Percentiles rank a stretch among this genome's conserved stretches.
These are phyloP conservation scores for Lepilemur ruficaudatus DNA, from an alignment of 2,797 vertebrate species.

Conservation along the genomic window DNA sequence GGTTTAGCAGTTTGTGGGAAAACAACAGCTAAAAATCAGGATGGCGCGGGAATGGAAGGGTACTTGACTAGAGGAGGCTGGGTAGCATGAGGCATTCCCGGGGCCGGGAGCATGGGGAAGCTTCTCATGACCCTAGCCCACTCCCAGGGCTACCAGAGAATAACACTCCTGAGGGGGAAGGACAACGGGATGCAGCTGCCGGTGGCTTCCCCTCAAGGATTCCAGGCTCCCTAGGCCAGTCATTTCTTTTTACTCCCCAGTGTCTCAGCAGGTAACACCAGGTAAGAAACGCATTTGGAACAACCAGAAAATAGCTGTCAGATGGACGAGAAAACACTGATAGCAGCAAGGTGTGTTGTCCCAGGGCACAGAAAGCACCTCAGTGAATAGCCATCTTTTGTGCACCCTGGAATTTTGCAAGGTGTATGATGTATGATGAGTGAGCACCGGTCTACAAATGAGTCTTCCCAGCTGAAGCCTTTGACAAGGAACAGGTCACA, in stretches of 20 bases:
- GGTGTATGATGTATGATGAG: background rate
- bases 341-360: background rate
- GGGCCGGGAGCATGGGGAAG: background rate
- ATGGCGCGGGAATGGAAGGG: background rate
- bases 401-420: background rate
- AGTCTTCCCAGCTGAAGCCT: background rate
- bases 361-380: background rate
- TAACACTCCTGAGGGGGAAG: background rate
- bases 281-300: background rate
- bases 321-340: background rate
- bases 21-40: background rate
- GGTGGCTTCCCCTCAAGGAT: background rate
- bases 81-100: background rate
- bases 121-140: background rate
- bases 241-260: background rate
- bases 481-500: conserved; percentile 18
- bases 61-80: background rate
- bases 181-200: background rate
- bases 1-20: background rate
- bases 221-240: background rate
- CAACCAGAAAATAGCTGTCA: background rate
- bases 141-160: background rate
- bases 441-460: background rate
- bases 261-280: background rate
- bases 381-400: background rate